Base-by-base conservation (phyloP, 2,113 vertebrate species). In the Aix galericulata region DNA sequence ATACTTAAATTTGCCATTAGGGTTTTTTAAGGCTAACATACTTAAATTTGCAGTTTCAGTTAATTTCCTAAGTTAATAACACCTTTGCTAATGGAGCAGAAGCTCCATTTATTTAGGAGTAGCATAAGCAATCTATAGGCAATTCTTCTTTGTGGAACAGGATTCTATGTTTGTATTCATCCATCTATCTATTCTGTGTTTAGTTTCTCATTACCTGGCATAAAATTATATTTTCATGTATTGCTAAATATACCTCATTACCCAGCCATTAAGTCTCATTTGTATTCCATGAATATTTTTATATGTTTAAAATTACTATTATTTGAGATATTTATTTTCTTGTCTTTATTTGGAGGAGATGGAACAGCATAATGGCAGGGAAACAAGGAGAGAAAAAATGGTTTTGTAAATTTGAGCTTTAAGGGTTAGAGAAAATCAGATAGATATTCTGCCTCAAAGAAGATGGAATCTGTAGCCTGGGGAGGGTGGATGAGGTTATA, bases 401-500 rank as follows among this genome's bases (percentile, higher is more conserved):
- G 23, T 36, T 81, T 83, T 86, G 72, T 82, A 63, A 71, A 78
- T 32, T 50, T 38, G 67, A 62, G 55, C 63, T 66, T 9, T 67
- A 77, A 75, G 80, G 67, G 73, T 85, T 36, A 80, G 44, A 83
- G 72, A 66, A 88, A 95, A 86, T 92, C 42, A 71, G 64, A 34
- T 2, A 3, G 90, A 81, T 25, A 38, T 90, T 71, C 36, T 77
- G 72, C 59, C 91, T 81, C 6, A 10, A 69, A 80, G 68, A 77
- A 46, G 46, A 86, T 23, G 50, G 64, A 26, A 78, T 88, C 25
- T 17, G 56, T 71, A 84, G 80, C 86, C 76, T 56, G n/a, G 38
- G 72, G 76, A 86, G 68, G 31, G 25, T 94, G 59, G 72, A 59
- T 86, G 64, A 95, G 80, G 82, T 88, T 92, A 86, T 60, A 81